phyloP scores from a whole-genome alignment of 2,113 vertebrate genomes.

The Thryonomys swinderianus region DNA sequence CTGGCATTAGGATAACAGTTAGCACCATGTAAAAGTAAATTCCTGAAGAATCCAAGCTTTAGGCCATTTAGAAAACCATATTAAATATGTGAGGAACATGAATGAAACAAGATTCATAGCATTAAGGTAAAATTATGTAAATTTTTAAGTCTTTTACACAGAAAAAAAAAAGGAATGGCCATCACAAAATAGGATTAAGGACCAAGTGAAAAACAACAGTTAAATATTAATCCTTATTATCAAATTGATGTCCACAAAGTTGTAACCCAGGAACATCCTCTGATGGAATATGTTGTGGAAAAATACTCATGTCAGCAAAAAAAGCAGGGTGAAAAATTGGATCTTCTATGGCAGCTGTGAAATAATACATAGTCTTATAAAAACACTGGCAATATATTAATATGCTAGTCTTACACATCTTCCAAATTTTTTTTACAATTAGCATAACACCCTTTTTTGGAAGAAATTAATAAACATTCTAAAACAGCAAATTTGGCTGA shows the following conservation, averaged over 20 bases:
- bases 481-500: background rate
- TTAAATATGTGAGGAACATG: background rate
- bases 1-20: background rate
- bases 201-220: background rate
- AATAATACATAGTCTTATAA: background rate
- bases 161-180: background rate
- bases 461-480: constrained; percentile 12
- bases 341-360: background rate
- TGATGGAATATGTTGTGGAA: background rate
- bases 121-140: background rate
- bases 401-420: background rate
- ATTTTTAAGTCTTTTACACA: background rate
- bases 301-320: background rate
- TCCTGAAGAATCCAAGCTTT: background rate
- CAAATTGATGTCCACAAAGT: background rate
- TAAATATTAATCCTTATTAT: background rate
- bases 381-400: background rate
- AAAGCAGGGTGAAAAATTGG: background rate
- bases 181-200: background rate
- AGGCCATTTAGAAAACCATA: background rate
- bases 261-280: background rate
- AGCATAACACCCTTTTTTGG: background rate
- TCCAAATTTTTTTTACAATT: background rate
- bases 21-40: constrained; percentile 33
- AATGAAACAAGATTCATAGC: background rate